These are phyloP conservation scores for Pipistrellus pygmaeus DNA, from an alignment of 2,797 vertebrate genomes.

Conservation along the genomic window DNA sequence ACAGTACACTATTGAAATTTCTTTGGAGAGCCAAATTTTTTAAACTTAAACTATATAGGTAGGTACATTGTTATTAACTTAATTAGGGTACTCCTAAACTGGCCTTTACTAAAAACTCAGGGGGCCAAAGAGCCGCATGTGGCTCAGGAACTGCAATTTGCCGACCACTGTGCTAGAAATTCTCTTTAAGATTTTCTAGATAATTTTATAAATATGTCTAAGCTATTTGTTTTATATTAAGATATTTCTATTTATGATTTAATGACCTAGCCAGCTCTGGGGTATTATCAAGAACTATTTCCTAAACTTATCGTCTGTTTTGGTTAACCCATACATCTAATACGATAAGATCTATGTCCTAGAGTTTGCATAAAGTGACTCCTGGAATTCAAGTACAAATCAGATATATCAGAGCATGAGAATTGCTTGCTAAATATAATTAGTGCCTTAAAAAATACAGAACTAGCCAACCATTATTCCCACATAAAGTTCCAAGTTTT, in stretches of 20 bases:
- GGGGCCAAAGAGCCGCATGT: no score
- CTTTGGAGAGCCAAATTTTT: no score
- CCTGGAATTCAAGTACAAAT: slow-evolving; percentile 27
- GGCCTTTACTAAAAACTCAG: no score
- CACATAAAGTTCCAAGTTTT: not conserved
- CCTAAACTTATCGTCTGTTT: slow-evolving; percentile 59
- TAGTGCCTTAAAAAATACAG: not conserved
- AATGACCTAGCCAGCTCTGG: slow-evolving; percentile 71
- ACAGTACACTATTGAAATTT: no score
- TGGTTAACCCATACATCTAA: slow-evolving; percentile 72
- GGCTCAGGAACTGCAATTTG: no score
- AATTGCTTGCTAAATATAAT: slow-evolving; percentile 34
- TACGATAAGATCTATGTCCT: slow-evolving; percentile 65
- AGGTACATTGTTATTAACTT: no score
- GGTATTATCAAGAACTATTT: slow-evolving; percentile 77
- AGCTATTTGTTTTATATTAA: slow-evolving; percentile 82
- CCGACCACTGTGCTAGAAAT: not conserved
- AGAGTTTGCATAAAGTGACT: slow-evolving; percentile 40
- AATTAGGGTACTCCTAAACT: no score
- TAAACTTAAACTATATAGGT: no score
- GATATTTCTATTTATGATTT: slow-evolving; percentile 82
- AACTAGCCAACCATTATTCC: not conserved
- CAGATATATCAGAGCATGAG: not conserved
- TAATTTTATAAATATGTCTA: slow-evolving; percentile 80
- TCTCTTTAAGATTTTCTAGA: slow-evolving; percentile 69